These are phyloP conservation scores for Cynopterus brachyotis DNA, from an alignment of 2,113 vertebrate species.

Conservation along the genomic window DNA sequence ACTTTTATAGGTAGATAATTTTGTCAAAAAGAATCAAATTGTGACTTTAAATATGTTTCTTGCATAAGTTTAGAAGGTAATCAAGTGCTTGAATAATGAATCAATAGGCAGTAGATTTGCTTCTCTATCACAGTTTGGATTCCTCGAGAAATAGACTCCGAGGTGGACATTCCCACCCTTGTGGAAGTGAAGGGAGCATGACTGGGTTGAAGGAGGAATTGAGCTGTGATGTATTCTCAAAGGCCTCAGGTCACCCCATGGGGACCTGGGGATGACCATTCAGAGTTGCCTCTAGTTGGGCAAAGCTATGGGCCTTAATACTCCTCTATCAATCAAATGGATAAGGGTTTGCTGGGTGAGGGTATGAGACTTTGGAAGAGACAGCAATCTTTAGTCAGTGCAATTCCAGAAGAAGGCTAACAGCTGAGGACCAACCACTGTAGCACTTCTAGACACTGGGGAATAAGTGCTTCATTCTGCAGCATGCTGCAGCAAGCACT, in stretches of 20 bases:
- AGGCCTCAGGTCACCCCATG: rapidly evolving
- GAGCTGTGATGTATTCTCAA: too few relatives aligned
- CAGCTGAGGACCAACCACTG: too few relatives aligned
- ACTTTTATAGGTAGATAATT: background rate
- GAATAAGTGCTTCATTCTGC: background rate
- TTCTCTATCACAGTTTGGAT: background rate
- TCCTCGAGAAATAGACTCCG: background rate
- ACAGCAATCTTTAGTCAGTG: background rate
- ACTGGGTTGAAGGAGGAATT: background rate
- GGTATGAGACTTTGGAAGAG: background rate
- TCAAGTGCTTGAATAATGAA: background rate
- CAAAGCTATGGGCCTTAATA: background rate
- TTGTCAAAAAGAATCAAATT: background rate
- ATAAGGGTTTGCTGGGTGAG: background rate
- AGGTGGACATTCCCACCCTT: background rate
- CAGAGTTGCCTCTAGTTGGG: too few relatives aligned
- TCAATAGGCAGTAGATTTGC: background rate
- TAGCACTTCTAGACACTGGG: too few relatives aligned
- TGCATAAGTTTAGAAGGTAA: background rate
- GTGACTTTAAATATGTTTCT: background rate
- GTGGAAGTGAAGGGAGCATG: background rate
- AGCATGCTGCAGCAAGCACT: rapidly evolving
- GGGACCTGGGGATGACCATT: too few relatives aligned
- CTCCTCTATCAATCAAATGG: background rate
- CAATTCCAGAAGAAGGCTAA: background rate